phyloP scores from a whole-genome alignment of 2,888 invertebrate genomes.

The Hymenopus coronatus region DNA sequence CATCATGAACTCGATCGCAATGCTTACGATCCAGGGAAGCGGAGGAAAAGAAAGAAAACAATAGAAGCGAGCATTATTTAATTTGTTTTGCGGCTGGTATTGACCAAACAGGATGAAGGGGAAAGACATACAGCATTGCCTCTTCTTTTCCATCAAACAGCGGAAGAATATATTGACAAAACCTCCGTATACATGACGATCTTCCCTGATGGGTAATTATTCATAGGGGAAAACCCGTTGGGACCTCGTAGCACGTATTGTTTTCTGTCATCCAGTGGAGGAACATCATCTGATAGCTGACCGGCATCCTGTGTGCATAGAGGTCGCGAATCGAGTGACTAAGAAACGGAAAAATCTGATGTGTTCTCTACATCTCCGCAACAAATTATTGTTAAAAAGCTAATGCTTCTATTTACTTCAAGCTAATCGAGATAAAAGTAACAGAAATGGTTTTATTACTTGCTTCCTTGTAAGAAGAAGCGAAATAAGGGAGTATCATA shows the following conservation, averaged over 20 bases:
- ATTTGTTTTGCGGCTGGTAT: conserved; percentile 16
- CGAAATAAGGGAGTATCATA: too few relatives aligned
- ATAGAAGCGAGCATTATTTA: neutral
- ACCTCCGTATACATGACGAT: neutral
- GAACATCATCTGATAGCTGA: neutral
- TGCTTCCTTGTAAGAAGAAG: too few relatives aligned
- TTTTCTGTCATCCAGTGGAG: neutral
- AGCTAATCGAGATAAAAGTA: too few relatives aligned
- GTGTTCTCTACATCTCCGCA: too few relatives aligned
- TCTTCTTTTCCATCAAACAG: neutral
- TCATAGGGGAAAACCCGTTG: neutral
- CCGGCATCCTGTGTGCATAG: neutral
- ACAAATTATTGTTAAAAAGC: too few relatives aligned
- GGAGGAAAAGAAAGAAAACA: neutral
- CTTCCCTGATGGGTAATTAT: neutral
- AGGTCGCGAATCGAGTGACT: neutral
- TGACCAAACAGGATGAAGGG: neutral
- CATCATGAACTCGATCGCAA: neutral
- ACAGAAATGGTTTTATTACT: too few relatives aligned
- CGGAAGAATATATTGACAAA: neutral
- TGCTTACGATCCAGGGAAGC: neutral
- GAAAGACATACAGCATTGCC: neutral
- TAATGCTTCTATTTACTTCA: too few relatives aligned
- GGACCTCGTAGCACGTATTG: neutral
- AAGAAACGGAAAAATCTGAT: too few relatives aligned